These are phyloP conservation scores for Columbina picui DNA, from an alignment of 2,113 vertebrate species.

Conservation along the genomic window DNA sequence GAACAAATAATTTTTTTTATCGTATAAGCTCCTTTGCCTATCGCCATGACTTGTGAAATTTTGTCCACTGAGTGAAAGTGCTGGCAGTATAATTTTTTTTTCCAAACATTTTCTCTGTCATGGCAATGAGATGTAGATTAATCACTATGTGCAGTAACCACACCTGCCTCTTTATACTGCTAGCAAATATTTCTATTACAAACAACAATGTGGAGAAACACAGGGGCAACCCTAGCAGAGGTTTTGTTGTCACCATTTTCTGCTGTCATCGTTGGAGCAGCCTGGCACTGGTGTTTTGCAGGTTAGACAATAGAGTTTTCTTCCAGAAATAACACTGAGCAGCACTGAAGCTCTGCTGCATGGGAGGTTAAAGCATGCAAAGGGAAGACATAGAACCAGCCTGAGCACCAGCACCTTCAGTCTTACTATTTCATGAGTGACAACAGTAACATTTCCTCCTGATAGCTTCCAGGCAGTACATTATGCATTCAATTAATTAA, in stretches of 20 bases:
- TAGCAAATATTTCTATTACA: too few species aligned
- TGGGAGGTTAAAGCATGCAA: background rate
- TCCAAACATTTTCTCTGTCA: background rate
- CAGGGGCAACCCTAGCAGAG: background rate
- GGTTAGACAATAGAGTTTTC: background rate
- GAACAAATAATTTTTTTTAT: too few species aligned
- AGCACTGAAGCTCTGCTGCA: background rate
- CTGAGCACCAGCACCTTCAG: background rate
- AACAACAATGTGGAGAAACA: background rate
- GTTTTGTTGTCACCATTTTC: background rate
- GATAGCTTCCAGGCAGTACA: background rate
- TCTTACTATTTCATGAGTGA: background rate
- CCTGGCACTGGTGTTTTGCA: background rate
- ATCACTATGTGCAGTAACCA: background rate
- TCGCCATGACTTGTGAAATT: background rate
- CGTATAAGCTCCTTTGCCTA: background rate
- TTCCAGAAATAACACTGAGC: background rate
- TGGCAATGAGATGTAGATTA: background rate
- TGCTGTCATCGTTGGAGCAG: background rate
- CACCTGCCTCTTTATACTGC: background rate
- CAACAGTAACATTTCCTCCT: background rate
- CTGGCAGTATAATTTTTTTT: too few species aligned
- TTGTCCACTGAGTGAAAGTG: rapidly evolving
- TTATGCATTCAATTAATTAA: background rate
- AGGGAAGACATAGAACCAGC: background rate